phyloP scores from a whole-genome alignment of 2,888 invertebrate species.

The Poecilus cupreus region DNA sequence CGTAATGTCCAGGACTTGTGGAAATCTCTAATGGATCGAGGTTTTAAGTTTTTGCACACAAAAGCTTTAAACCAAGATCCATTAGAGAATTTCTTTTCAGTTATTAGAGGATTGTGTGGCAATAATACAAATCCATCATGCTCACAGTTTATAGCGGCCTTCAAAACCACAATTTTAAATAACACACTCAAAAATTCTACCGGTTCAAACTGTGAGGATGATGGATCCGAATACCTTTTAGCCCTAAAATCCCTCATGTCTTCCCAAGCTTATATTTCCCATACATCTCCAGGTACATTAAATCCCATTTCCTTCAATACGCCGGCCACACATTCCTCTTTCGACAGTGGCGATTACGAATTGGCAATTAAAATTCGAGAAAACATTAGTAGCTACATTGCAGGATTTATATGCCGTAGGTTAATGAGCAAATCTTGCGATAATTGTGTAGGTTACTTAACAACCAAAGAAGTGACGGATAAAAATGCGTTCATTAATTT shows the following conservation, averaged over 20 bases:
- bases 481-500: not conserved
- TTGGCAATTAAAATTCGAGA: not conserved
- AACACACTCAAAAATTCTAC: not conserved
- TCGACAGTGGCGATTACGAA: not conserved
- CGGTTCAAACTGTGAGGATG: not conserved
- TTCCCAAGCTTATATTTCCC: not conserved
- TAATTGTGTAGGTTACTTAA: not conserved
- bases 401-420: not conserved
- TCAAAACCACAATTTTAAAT: not conserved
- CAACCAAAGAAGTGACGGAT: not conserved
- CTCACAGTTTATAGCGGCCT: not conserved
- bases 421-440: not conserved
- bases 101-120: slow-evolving; percentile 6
- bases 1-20: not conserved
- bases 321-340: not conserved
- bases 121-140: not conserved
- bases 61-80: not conserved
- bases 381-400: not conserved
- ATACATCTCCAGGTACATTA: not conserved
- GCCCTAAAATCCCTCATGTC: not conserved
- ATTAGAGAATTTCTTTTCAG: not conserved
- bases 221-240: not conserved
- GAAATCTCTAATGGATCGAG: not conserved
- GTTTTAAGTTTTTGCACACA: not conserved
- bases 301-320: not conserved